A percentile compares a stretch with the other conserved stretches of the same genome.
Conservation (phyloP, 2,888 invertebrate genomes). For the Hydrotaea cyrtoneurina region DNA sequence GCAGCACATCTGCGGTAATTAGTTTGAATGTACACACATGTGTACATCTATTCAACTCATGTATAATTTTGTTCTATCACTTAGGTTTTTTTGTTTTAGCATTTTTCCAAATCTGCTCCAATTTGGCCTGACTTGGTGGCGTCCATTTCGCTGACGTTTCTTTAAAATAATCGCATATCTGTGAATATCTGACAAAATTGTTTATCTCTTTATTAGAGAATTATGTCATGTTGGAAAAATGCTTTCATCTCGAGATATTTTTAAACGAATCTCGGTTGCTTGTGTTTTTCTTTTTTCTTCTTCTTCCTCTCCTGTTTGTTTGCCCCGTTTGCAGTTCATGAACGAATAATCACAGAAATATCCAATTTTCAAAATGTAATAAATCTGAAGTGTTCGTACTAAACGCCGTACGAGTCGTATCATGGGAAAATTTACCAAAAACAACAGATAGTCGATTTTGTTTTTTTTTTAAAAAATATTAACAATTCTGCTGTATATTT, state of each 20-base stretch:
- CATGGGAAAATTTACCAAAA: slow-evolving; percentile 6
- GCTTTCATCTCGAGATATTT: slow-evolving; percentile 14
- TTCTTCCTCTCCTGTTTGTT: too few relatives aligned
- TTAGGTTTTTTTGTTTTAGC: background rate
- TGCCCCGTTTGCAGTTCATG: background rate
- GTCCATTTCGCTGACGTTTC: background rate
- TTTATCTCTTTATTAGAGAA: slow-evolving; percentile 46
- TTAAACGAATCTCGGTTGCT: background rate
- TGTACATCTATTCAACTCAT: too few relatives aligned
- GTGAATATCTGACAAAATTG: slow-evolving; percentile 25
- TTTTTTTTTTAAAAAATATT: background rate
- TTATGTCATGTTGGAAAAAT: slow-evolving; percentile 59
- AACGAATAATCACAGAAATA: background rate
- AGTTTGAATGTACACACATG: too few relatives aligned
- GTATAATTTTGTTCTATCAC: too few relatives aligned
- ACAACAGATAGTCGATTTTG: background rate
- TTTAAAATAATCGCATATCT: background rate
- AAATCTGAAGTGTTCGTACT: background rate
- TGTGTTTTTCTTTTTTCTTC: too few relatives aligned
- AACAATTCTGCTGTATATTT: slow-evolving; percentile 11
- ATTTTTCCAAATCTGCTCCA: background rate
- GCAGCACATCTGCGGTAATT: too few relatives aligned
- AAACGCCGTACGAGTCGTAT: too few relatives aligned
- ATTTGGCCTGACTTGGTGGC: background rate
- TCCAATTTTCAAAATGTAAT: background rate